These are phyloP conservation scores for Drosophila simulans DNA, from an alignment of 1,140 invertebrate species.

Conservation along the genomic window DNA sequence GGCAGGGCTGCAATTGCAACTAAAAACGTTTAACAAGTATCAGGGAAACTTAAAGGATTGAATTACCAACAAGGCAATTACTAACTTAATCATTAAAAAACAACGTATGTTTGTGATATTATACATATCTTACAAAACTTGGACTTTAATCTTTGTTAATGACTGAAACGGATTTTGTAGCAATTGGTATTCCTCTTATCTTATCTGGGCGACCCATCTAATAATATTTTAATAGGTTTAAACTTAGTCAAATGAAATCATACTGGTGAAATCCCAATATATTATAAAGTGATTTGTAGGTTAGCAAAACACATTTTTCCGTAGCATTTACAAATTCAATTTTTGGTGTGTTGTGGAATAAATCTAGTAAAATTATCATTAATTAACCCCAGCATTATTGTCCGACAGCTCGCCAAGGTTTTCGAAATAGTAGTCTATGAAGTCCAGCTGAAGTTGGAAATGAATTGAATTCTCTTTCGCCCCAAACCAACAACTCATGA, in stretches of 20 bases:
- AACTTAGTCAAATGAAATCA: no score
- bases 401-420: no score
- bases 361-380: no score
- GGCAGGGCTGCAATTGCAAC: background rate
- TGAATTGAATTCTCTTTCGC: background rate
- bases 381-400: no score
- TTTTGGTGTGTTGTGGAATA: no score
- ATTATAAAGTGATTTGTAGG: no score
- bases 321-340: no score
- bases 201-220: background rate
- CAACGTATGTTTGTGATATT: background rate
- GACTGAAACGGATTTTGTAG: background rate
- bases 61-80: no score
- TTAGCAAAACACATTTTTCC: no score
- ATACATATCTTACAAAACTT: background rate
- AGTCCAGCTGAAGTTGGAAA: background rate
- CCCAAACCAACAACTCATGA: conserved; percentile 18
- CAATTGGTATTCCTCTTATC: background rate
- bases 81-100: no score
- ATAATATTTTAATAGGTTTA: background rate
- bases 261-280: no score
- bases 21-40: background rate
- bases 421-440: no score
- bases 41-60: background rate
- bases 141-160: background rate